Base-by-base conservation (phyloP, 1,140 invertebrate genomes). In the Rhagoletis pomonella region DNA sequence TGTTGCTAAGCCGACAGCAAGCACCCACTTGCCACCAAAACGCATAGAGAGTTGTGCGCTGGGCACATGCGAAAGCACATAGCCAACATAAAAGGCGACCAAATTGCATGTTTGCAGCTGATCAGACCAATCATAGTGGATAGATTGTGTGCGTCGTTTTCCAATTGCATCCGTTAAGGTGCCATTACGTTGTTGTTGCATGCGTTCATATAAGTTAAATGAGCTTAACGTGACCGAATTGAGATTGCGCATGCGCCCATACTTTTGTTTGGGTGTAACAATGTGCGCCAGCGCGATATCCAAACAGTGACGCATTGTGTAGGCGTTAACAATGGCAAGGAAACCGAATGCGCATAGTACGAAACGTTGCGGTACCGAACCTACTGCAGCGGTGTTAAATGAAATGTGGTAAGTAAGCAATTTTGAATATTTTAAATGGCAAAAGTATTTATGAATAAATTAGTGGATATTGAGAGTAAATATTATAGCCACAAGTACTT, bases 241-340 rank as follows among this genome's bases (percentile, higher is more conserved):
- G 3, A 84, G 39, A 9, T 85, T 19, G 0, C 39, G 67, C 67
- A 19, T 17, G 6, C 10, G 50, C 17, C 88, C 87, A 1, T 87
- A 85, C 44, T 90, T 89, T 6, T 62, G 59, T 58, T 93, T 92
- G 64, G 84, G 89, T 0, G 91, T 3, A 3, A 96, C 96, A 96
- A 99, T 98, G 90, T 97, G 96, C 12, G 98, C 98, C 88, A 99
- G 98, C 4, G 97, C 97, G 60, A 98, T 95, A 88, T 97, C 98
- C 5, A 99, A 94, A 89, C 97, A 97, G 2, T 97, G 96, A 42
- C 98, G 94, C 96, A 98, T 97, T 17, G 97, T 96, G 91, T 98
- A 98, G 0, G 97, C 96, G 91, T 97, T 97, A 29, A 96, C 95
- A 47, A 97, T 95, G 14, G 96, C 97, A 88, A 97, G 92, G 91